Conservation (phyloP, 2,113 vertebrate genomes). For the Xyrauchen texanus region DNA sequence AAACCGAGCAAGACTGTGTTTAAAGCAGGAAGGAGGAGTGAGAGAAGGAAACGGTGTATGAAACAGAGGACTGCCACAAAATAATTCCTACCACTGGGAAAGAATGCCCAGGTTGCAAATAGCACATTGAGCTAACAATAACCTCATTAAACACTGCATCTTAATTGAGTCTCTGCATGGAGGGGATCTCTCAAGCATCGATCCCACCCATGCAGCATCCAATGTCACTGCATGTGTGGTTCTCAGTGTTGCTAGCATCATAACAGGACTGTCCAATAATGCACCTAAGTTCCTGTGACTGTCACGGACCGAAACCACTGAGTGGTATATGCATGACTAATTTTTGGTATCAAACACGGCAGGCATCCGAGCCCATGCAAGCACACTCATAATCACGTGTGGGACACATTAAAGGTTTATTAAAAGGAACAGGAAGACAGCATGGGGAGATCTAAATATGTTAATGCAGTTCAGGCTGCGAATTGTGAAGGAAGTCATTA, state of each 20-base stretch:
- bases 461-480: background rate
- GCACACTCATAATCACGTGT: background rate
- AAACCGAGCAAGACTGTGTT: background rate
- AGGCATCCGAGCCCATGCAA: background rate
- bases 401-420: background rate
- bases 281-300: background rate
- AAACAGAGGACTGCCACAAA: background rate
- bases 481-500: slow-evolving; percentile 5
- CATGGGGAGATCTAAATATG: slow-evolving; percentile 21
- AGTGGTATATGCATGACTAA: background rate
- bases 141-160: slow-evolving; percentile 72
- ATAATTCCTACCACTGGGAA: slow-evolving; percentile 31
- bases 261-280: background rate
- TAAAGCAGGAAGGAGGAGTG: background rate
- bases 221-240: slow-evolving; percentile 42
- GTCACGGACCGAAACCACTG: background rate
- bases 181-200: slow-evolving; percentile 4
- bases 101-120: slow-evolving; percentile 70
- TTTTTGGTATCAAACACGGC: background rate
- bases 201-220: slow-evolving; percentile 35
- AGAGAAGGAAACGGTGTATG: background rate
- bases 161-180: slow-evolving; percentile 61
- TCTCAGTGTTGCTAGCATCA: slow-evolving; percentile 61
- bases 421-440: slow-evolving; percentile 22
- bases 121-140: slow-evolving; percentile 71